Base-by-base conservation (phyloP, 2,888 invertebrate genomes). In the Scaeva pyrastri region DNA sequence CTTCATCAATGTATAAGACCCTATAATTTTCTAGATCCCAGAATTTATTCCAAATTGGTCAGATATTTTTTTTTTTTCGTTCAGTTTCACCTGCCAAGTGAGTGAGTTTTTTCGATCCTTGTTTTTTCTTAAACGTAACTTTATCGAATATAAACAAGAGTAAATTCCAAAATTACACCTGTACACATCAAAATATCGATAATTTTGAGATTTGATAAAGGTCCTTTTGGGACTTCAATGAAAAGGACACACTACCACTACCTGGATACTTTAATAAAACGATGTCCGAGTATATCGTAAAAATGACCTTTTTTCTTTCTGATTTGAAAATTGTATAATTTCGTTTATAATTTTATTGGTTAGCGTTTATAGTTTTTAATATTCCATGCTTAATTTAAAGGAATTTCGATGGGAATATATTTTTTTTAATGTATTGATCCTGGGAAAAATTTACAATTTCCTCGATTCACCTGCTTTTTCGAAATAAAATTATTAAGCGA, bases 11-110 rank as follows among this genome's bases (percentile, higher is more conserved):
- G 50, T 41, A n/a, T n/a, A 52, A 71, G 71, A 86, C 70, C 77
- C 77, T 86, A 78, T 81, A 81, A 81, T 86, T 86, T 86, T 81
- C 66, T 66, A 74, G 74, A 78, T 82, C 62, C 45, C 31, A 76
- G 68, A 85, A 72, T 80, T 48, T 74, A 74, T 71, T 71, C 81
- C 58, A 78, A 56, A 58, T 71, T 56, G 86, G 81, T 77, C 81
- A 85, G 70, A 56, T 68, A 31, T 6, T 10, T 64, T 21, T 64
- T 7, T 41, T 39, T 19, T 12, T 7, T 11, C n/a, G n/a, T n/a
- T n/a, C n/a, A 16, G 16, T 50, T 73, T 58, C 76, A 83, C 83
- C 83, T 83, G 83, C 81, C 52, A 12, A 7, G 8, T 2, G 39
- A 31, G n/a, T n/a, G n/a, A n/a, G 12, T 70, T 62, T 45, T 26